A percentile compares a stretch with the other conserved stretches of the same genome.
Conservation (phyloP, 2,888 invertebrate genomes). For the Ceramica pisi region DNA sequence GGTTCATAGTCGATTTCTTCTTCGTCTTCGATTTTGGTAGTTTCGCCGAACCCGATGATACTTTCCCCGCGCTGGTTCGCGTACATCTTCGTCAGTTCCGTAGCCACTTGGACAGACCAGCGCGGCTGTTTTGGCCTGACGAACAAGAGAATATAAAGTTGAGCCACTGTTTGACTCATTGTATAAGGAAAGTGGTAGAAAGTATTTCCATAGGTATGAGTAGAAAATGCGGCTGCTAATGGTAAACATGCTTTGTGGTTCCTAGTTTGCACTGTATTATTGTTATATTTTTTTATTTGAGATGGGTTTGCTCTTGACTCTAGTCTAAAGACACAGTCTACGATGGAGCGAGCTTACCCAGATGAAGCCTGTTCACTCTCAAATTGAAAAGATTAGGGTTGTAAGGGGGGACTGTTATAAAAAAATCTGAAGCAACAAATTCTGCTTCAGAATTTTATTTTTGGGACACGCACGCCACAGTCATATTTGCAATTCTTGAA, state of each 20-base stretch:
- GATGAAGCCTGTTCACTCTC: too few relatives aligned
- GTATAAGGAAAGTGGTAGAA: background rate
- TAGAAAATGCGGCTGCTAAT: background rate
- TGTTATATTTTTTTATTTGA: too few relatives aligned
- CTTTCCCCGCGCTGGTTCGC: conserved; percentile 46
- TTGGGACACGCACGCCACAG: too few relatives aligned
- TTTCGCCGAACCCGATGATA: conserved; percentile 79
- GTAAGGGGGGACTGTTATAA: too few relatives aligned
- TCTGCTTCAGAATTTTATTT: too few relatives aligned
- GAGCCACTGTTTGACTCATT: background rate
- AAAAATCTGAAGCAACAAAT: too few relatives aligned
- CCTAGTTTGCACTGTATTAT: background rate
- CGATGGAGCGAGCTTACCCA: too few relatives aligned
- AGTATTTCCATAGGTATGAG: background rate
- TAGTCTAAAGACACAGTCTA: too few relatives aligned
- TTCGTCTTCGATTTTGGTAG: conserved; percentile 72
- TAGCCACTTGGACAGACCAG: conserved; percentile 76
- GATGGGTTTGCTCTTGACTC: too few relatives aligned
- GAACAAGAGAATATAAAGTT: background rate
- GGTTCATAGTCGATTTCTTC: conserved; percentile 73
- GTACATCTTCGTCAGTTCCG: conserved; percentile 70
- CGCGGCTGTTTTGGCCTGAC: conserved; percentile 73
- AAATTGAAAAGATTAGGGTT: too few relatives aligned
- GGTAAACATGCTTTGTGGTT: background rate
- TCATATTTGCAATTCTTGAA: too few relatives aligned